Base-by-base conservation (phyloP, 2,888 invertebrate genomes). In the Orthosia incerta region DNA sequence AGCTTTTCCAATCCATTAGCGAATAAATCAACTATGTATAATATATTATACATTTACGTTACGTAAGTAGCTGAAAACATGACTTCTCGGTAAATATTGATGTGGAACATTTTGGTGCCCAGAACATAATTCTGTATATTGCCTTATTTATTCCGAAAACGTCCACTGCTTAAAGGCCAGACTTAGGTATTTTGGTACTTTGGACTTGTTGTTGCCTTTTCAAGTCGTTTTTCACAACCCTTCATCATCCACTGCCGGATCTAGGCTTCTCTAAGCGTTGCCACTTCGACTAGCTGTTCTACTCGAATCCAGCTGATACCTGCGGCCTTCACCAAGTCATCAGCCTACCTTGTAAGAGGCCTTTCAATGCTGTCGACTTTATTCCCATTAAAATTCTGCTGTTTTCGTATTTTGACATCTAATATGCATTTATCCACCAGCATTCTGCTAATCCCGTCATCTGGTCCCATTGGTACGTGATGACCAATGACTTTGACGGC, bases 1-100 rank as follows among this genome's bases (percentile, higher is more conserved):
- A 80, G 74, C 77, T 82, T 79, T 86, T 86, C 72, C 85, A 86
- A 85, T 87, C 83, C 85, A 85, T 85, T 86, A 80, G 70, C 70
- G 74, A 78, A 76, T 74, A 82, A 70, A 84, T 84, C 57, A 84
- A 76, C 72, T 81, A 76, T 62, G 70, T 74, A 71, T 73, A 65
- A 61, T 48, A 67, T 71, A 70, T 59, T 64, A 85, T 39, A 62
- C n/a, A 65, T 72, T 71, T 62, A 71, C 71, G 46, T 70, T 55
- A 26, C 45, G 39, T 53, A 76, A 71, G 63, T 70, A 82, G 82
- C 55, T 76, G 20, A 46, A 78, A 74, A 80, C 18, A 80, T 60
- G 20, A 46, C 51, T 23, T 26, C 3, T 72, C 12, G n/a, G n/a
- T 57, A 46, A 46, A 73, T 62, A 79, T 50, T 31, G 50, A 60